phyloP scores from a whole-genome alignment of 2,888 invertebrate genomes.

The Cremastobaeus sp. region DNA sequence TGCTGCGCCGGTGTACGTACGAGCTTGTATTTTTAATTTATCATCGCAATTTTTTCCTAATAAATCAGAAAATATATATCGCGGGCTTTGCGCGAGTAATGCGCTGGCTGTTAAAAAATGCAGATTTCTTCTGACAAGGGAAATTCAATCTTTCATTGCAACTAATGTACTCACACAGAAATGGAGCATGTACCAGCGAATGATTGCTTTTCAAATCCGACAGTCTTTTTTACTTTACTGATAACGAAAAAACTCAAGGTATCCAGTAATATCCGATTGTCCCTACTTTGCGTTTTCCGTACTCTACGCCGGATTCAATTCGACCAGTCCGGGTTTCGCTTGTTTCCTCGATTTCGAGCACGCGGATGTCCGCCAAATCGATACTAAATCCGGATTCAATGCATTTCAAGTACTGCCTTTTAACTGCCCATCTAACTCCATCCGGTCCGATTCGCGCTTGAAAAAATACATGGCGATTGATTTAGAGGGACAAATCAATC shows the following conservation, averaged over 20 bases:
- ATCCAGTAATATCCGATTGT: conserved; percentile 37
- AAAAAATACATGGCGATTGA: conserved; percentile 58
- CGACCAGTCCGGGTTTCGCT: conserved; percentile 45
- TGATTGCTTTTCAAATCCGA: conserved; percentile 5
- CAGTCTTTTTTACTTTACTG: conserved; percentile 28
- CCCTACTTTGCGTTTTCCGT: conserved; percentile 40
- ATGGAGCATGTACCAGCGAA: no score
- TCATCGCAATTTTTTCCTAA: no score
- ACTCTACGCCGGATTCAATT: conserved; percentile 48
- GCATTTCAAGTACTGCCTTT: conserved; percentile 61
- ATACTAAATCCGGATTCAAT: conserved; percentile 62
- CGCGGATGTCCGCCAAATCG: conserved; percentile 58
- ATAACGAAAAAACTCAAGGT: conserved; percentile 32
- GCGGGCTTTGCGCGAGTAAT: no score
- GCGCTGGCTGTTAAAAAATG: no score
- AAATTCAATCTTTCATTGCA: no score
- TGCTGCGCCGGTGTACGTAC: no score
- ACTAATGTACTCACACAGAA: no score
- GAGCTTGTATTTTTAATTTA: no score
- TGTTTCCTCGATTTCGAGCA: conserved; percentile 53
- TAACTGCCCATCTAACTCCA: conserved; percentile 61
- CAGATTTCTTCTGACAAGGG: no score
- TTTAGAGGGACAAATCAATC: conserved; percentile 56
- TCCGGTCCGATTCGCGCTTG: conserved; percentile 55
- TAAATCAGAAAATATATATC: no score